These are phyloP conservation scores for Drosophila micromelanica DNA, from an alignment of 1,140 invertebrate species.

Conservation along the genomic window DNA sequence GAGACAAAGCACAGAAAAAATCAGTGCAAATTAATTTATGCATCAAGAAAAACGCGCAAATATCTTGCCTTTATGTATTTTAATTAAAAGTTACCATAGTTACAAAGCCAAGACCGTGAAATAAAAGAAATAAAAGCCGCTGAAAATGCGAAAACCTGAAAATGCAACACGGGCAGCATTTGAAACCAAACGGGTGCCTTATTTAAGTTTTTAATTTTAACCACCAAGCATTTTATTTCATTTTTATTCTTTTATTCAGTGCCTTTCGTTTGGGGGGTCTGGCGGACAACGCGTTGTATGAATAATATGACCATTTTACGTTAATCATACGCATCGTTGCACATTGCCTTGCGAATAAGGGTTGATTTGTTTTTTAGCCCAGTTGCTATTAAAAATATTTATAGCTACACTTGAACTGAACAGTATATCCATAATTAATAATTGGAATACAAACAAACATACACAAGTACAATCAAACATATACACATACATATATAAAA, in stretches of 20 bases:
- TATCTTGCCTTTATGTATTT: conserved; percentile 44
- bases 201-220: conserved; percentile 62
- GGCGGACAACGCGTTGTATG: conserved; percentile 40
- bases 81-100: conserved; percentile 77
- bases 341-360: conserved; percentile 32
- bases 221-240: conserved; percentile 13
- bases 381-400: conserved; percentile 13
- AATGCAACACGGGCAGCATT: conserved; percentile 30
- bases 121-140: conserved; percentile 45
- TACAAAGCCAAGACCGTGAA: conserved; percentile 42
- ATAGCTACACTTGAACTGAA: background rate
- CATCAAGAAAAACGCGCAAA: conserved; percentile 10
- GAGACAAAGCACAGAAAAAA: background rate
- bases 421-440: background rate
- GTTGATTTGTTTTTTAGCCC: conserved; percentile 25
- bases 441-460: background rate
- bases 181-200: conserved; percentile 47
- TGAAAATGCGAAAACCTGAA: conserved; percentile 54
- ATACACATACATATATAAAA: too few relatives aligned
- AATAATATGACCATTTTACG: conserved; percentile 58
- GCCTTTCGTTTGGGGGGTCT: background rate
- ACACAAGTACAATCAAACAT: background rate
- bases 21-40: conserved; percentile 24
- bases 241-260: conserved; percentile 9
- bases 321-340: conserved; percentile 70